Base-by-base conservation (phyloP, 1,140 invertebrate genomes). In the Drosophila varians region DNA sequence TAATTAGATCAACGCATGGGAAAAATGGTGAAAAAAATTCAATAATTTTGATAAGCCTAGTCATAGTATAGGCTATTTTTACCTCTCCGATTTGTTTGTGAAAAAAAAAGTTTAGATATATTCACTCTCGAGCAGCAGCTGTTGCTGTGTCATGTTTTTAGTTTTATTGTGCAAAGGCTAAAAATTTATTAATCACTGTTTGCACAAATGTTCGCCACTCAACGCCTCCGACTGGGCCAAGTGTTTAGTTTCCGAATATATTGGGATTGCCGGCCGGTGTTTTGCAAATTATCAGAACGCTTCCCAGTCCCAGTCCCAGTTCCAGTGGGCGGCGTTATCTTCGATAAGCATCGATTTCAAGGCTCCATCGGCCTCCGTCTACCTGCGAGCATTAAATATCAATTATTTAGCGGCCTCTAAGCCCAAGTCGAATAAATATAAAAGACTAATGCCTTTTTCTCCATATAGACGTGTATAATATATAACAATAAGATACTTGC, bases 141-240 rank as follows among this genome's bases (percentile, higher is more conserved):
- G 75, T 21, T 69, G 36, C 18, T 43, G 31, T 61, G 45, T 49
- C 26, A 54, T 68, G 34, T 73, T 77, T 36, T 49, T 49, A 34
- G 40, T 55, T 55, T 62, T 76, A 75, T 75, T 68, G 34, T 74
- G 28, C 53, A 53, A 73, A 28, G 9, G 12, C 45, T 40, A 12
- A 56, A 25, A 79, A 68, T 80, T 76, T 72, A 80, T 80, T 80
- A 80, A 77, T 66, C 72, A 76, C 73, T 82, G 68, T 76, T 61
- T 76, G 66, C 57, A 40, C 28, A 71, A 76, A 76, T 79, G 54
- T 71, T 75, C 65, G 23, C 2, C 64, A 66, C 64, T 68, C 64
- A 68, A 26, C 60, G 36, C 60, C 36, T 18, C 61, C 36, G 46
- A 49, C 34, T 52, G 36, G 28, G 28, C 55, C 42, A 60, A 54